Percentiles rank a stretch among this genome's conserved stretches.
phyloP scores from a whole-genome alignment of 2,113 vertebrate species.

The Myotis yumanensis region DNA sequence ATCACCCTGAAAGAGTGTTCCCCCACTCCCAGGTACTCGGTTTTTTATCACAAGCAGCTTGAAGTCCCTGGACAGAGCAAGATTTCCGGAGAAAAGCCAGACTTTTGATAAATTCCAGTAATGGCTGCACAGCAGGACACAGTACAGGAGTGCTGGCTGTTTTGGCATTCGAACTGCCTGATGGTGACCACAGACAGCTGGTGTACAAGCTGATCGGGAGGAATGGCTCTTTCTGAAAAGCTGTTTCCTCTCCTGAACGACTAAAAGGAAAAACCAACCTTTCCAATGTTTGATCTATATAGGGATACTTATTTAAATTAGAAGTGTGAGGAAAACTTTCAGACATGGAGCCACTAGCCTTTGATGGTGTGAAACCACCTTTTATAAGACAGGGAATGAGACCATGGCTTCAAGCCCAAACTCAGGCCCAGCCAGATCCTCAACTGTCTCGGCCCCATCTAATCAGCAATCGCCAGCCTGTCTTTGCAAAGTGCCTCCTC shows the following conservation, averaged over 20 bases:
- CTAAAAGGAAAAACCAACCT: slow-evolving; percentile 14
- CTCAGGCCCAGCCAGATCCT: background rate
- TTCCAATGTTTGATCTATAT: slow-evolving; percentile 33
- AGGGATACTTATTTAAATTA: slow-evolving; percentile 9
- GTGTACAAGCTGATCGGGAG: background rate
- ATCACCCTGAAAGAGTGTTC: background rate
- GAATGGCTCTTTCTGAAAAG: slow-evolving; percentile 32
- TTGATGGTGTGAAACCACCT: slow-evolving; percentile 16
- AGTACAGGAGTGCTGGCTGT: background rate
- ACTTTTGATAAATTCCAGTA: slow-evolving; percentile 49
- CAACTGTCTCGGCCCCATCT: background rate
- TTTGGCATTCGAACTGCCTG: background rate
- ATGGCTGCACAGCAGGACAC: background rate
- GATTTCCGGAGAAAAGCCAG: background rate
- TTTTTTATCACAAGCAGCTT: slow-evolving; percentile 39
- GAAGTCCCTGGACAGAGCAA: background rate
- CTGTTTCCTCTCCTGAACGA: slow-evolving; percentile 48
- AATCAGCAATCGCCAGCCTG: background rate
- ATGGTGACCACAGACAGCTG: background rate
- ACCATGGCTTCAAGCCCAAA: background rate
- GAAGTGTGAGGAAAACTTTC: slow-evolving; percentile 26
- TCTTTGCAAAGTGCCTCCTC: background rate
- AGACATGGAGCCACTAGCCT: slow-evolving; percentile 26
- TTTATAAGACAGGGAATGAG: background rate
- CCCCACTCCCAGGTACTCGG: background rate